Evolutionary conservation across 2,113 vertebrate species (phyloP).

Genomic region (Neodon shergylaensis): DNA sequence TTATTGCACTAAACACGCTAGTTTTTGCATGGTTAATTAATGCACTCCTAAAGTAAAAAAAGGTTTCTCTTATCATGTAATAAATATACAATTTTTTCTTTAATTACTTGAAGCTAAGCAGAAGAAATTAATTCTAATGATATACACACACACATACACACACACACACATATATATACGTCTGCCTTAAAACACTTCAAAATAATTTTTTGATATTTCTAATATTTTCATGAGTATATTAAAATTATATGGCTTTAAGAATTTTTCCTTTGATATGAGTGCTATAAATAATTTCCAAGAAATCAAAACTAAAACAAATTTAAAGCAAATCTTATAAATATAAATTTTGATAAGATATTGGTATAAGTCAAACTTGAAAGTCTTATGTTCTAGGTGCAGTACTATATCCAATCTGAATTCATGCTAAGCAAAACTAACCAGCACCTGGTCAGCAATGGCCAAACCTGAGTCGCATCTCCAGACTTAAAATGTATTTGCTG

Average conservation of each 20-base stretch:
- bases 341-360: not conserved
- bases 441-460: not conserved
- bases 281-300: slow-evolving; percentile 19
- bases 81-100: not conserved
- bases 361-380: slow-evolving; percentile 7
- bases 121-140: not conserved
- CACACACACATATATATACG: not conserved
- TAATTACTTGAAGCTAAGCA: not conserved
- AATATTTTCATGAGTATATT: not conserved
- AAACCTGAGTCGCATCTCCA: not conserved
- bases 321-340: not conserved
- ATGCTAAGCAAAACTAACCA: not conserved
- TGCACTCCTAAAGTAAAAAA: not conserved
- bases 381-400: not conserved
- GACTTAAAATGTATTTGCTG: slow-evolving; percentile 24
- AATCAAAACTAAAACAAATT: not conserved
- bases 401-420: slow-evolving; percentile 7
- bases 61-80: not conserved
- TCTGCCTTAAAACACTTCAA: slow-evolving; percentile 27
- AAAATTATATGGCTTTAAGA: not conserved
- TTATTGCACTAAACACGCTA: not conserved
- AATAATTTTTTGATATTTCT: slow-evolving; percentile 16
- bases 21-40: not conserved
- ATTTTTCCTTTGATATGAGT: not conserved
- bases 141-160: no score